These are phyloP conservation scores for Diplolepis rosae DNA, from an alignment of 2,888 invertebrate species.

Conservation along the genomic window DNA sequence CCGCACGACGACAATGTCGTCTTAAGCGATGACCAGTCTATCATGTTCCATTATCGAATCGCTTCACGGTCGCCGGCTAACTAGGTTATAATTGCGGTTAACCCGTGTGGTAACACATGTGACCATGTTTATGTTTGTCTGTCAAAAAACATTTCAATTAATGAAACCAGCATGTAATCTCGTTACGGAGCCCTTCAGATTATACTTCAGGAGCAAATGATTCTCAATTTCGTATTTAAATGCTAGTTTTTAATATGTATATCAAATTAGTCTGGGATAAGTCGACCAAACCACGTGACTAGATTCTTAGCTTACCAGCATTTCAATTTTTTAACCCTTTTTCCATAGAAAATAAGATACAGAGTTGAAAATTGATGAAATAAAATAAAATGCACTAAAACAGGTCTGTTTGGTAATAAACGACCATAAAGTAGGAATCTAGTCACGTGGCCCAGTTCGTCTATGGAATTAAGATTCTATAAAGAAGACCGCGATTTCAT, in stretches of 20 bases:
- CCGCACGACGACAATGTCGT: slow-evolving; percentile 34
- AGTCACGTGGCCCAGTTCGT: too few relatives aligned
- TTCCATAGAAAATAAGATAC: too few relatives aligned
- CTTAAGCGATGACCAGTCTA: slow-evolving; percentile 34
- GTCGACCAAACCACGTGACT: too few relatives aligned
- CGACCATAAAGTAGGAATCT: too few relatives aligned
- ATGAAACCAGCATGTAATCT: background rate
- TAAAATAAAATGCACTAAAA: too few relatives aligned
- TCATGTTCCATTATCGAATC: slow-evolving; percentile 49
- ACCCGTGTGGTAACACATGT: background rate
- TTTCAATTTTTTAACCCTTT: too few relatives aligned
- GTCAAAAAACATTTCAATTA: background rate
- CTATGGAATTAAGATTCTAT: slow-evolving; percentile 11
- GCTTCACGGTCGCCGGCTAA: slow-evolving; percentile 47
- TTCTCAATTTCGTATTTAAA: background rate
- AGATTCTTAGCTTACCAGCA: too few relatives aligned
- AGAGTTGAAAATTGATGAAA: too few relatives aligned
- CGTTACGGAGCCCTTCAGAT: background rate
- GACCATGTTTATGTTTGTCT: background rate
- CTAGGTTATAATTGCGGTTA: slow-evolving; percentile 39
- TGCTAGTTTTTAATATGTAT: too few relatives aligned
- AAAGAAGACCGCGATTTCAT: slow-evolving; percentile 4
- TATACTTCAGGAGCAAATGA: background rate
- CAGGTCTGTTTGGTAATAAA: too few relatives aligned
- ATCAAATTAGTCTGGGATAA: too few relatives aligned